phyloP scores from a whole-genome alignment of 2,113 vertebrate species.

The Dipodomys stephensi region DNA sequence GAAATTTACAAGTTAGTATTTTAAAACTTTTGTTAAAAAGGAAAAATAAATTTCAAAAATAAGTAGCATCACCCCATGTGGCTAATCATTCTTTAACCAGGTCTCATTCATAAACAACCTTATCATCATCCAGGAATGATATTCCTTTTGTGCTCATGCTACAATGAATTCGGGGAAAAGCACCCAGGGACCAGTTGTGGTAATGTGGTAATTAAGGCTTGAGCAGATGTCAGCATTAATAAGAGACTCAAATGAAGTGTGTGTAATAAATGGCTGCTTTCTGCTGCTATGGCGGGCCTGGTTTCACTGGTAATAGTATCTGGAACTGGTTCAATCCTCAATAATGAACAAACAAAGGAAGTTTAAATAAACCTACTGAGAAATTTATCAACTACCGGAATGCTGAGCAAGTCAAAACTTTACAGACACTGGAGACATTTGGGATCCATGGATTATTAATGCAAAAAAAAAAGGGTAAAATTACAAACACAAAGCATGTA shows the following conservation, averaged over 20 bases:
- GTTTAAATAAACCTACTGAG: conserved; percentile 50
- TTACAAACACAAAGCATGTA: neutral
- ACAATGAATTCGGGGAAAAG: conserved; percentile 81
- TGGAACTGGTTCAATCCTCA: conserved; percentile 66
- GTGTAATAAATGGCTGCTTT: conserved; percentile 83
- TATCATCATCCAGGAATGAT: conserved; percentile 73
- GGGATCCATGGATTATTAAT: neutral
- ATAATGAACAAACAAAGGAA: conserved; percentile 46
- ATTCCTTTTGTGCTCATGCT: conserved; percentile 82
- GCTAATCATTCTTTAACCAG: conserved; percentile 58
- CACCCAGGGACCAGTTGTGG: conserved; percentile 84
- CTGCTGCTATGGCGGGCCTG: conserved; percentile 61
- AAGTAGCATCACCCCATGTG: neutral
- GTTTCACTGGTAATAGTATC: conserved; percentile 61
- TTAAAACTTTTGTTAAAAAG: neutral
- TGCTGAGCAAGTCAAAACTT: conserved; percentile 3
- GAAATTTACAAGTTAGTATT: neutral
- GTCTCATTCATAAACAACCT: conserved; percentile 54
- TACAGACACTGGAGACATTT: neutral
- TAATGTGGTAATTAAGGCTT: conserved; percentile 87
- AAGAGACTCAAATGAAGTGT: conserved; percentile 85
- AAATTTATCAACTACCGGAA: neutral
- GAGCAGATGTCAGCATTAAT: conserved; percentile 88
- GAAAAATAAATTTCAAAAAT: conserved; percentile 23
- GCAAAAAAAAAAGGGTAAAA: neutral